Evolutionary conservation across 1,140 invertebrate species (phyloP), one percentile per base, ranked within the genome.

Genomic region (Eciton burchellii): DNA sequence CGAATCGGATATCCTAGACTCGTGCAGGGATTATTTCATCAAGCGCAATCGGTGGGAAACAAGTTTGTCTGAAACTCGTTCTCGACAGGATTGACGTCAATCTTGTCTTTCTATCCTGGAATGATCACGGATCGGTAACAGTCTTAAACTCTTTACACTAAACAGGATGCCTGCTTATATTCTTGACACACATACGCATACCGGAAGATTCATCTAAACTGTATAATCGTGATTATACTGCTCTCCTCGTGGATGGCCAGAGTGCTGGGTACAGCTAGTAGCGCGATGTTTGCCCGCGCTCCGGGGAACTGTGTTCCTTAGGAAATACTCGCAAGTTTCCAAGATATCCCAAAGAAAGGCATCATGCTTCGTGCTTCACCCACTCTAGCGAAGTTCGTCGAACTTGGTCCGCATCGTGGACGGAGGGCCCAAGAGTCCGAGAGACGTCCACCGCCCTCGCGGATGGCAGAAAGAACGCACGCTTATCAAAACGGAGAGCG

Each of bases 391-490:
- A 60, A 73, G 59, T 70, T 82, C 77, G 84, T 71, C 68, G 71
- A 85, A 81, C 77, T 73, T 43, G 41, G 14, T 86, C 54, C 71
- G 41, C 29, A 43, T 45, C 14, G 82, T 43, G 60, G 26, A 43
- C 29, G 11, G 21, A 45, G 35, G 35, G n/a, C n/a, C n/a, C 35
- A 6, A 35, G 35, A 35, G 35, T 6, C 35, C 6, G 35, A 6
- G 35, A 35, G 35, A 35, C 35, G 35, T 35, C 35, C 35, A 35
- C 35, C 35, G 6, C 12, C 19, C 21, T 82, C 49, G 57, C 43
- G 62, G 57, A 63, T 41, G 21, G 14, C 26, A 41, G 52, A 43
- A 45, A 14, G 26, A 60, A 60, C 54, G 65, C 52, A 52, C 26
- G 43, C 47, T 82, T 70, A 83, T 84, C 77, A 68, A 49, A 43